These are phyloP conservation scores for Pollenia griseotomentosa DNA, from an alignment of 2,888 invertebrate genomes.

Conservation along the genomic window DNA sequence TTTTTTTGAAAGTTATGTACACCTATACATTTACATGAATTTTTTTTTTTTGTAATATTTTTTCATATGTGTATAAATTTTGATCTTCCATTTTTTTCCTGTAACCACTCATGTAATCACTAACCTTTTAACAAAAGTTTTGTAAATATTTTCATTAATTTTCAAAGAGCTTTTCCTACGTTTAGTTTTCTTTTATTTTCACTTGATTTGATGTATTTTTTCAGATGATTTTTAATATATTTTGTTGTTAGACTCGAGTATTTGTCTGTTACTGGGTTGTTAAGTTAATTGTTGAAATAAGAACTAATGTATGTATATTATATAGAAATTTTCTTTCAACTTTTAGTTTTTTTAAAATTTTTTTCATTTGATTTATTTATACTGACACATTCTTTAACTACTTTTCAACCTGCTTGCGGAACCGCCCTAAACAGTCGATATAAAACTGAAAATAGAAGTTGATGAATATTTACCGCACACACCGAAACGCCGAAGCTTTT, in stretches of 20 bases:
- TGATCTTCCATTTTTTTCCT: conserved; percentile 28
- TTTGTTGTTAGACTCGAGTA: background rate
- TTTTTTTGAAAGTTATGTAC: conserved; percentile 8
- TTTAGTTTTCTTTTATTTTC: conserved; percentile 27
- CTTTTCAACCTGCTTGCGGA: conserved; percentile 84
- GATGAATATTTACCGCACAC: conserved; percentile 80
- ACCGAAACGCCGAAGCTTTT: conserved; percentile 71
- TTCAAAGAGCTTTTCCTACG: conserved; percentile 37
- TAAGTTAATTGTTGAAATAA: conserved; percentile 54
- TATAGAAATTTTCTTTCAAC: conserved; percentile 51
- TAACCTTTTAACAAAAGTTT: conserved; percentile 63
- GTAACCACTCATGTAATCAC: conserved; percentile 72
- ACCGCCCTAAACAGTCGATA: conserved; percentile 85
- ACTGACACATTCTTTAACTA: conserved; percentile 74
- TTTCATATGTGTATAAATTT: conserved; percentile 7
- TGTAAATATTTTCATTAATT: conserved; percentile 54
- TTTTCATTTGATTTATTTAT: conserved; percentile 49
- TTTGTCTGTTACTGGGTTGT: conserved; percentile 1
- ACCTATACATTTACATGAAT: background rate
- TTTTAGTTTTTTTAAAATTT: background rate
- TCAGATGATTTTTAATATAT: background rate
- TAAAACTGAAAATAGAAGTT: conserved; percentile 84
- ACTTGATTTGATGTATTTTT: conserved; percentile 29
- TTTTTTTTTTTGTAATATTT: background rate
- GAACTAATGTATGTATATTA: conserved; percentile 54